Conservation (phyloP, 2,113 vertebrate species). For the Mesembrinibis cayennensis region DNA sequence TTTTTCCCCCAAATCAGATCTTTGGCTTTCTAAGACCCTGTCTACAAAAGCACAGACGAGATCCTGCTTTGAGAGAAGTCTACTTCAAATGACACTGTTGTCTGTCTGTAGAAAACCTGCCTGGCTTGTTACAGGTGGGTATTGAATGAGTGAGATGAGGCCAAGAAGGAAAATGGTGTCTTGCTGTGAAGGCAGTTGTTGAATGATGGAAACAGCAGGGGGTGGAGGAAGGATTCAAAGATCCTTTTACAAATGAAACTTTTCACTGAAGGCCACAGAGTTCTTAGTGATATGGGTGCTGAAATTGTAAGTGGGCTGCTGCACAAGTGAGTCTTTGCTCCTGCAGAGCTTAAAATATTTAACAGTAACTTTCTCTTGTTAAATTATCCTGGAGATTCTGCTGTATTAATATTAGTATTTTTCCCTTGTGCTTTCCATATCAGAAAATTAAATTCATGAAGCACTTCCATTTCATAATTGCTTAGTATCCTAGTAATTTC, state of each 20-base stretch:
- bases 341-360: background rate
- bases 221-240: background rate
- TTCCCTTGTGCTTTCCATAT: background rate
- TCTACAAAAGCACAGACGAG: background rate
- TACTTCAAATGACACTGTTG: background rate
- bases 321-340: background rate
- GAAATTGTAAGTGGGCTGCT: background rate
- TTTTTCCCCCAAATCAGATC: background rate
- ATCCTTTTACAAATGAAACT: background rate
- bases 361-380: background rate
- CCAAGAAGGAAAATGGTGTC: background rate
- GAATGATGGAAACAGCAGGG: background rate
- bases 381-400: background rate
- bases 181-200: background rate
- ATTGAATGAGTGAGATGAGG: background rate
- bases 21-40: background rate
- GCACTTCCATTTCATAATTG: background rate
- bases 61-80: background rate
- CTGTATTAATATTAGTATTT: background rate
- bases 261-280: background rate
- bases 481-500: background rate
- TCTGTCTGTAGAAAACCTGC: background rate
- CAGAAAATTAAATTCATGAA: conserved; percentile 8
- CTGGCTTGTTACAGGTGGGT: background rate
- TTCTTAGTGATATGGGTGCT: background rate